Base-by-base conservation (phyloP, 1,140 invertebrate species). In the Trissolcus basalis region DNA sequence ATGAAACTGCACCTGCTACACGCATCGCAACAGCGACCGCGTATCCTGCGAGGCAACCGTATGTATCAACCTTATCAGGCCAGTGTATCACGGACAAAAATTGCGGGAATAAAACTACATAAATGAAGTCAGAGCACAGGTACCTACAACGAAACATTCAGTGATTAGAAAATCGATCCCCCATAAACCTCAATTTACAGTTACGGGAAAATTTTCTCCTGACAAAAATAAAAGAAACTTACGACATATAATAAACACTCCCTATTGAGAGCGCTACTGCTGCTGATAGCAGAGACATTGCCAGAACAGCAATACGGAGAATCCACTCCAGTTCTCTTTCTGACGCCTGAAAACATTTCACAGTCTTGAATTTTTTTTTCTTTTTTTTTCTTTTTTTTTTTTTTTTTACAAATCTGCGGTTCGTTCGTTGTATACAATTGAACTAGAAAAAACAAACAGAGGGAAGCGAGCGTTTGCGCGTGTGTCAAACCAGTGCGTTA, bases 91-190 rank as follows among this genome's bases (percentile, higher is more conserved):
- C 92, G 45, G 92, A 91, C n/a, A 95, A 85, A 1, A 96, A 88
- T 89, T 96, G 94, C 0, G 94, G 95, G 80, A 96, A 96, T 10
- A 96, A 88, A 51, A 96, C 92, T 32, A 95, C 94, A 85, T 94
- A 96, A 36, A 94, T 93, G 36, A 96, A 84, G 85, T 96, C 94
- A 9, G 93, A 92, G 80, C 92, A 94, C 56, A 96, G 86, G 77
- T 92, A 92, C 77, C 91, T 91, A 3, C 2, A 27, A 39, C 9
- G 9, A 39, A 39, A 39, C 36, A 39, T 11, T 3, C 9, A 9
- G 9, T 11, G 9, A 39, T 39, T 39, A 39, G n/a, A 39, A 39
- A 39, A 39, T 27, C 19, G 19, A 27, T 1, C 6, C 19, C 6
- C 6, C 19, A 27, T 6, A 27, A 27, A 27, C 1, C 6, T 3